Evolutionary conservation across 1,140 invertebrate species (phyloP).

Genomic region (Pinna nobilis): DNA sequence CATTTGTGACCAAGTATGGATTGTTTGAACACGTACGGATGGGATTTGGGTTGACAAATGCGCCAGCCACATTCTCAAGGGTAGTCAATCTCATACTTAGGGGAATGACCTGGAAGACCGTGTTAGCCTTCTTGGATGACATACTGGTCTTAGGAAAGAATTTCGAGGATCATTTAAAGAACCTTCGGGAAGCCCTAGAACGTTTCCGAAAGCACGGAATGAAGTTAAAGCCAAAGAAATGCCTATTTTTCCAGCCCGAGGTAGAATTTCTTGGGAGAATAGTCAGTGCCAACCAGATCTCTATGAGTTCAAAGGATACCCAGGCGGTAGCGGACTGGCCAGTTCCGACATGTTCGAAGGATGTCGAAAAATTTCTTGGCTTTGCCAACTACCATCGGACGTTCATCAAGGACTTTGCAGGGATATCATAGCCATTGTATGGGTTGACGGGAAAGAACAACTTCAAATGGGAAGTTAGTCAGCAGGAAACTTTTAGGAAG

Average conservation of each 20-base stretch:
- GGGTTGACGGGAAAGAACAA: conserved; percentile 24
- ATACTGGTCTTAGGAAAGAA: conserved; percentile 24
- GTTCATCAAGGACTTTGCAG: conserved; percentile 10
- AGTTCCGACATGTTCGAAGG: background rate
- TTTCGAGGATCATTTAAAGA: conserved; percentile 24
- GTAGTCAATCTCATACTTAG: conserved; percentile 79
- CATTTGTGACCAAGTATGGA: conserved; percentile 40
- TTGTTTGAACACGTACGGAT: conserved; percentile 39
- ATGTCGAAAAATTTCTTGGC: conserved; percentile 32
- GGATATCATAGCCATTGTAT: conserved; percentile 11
- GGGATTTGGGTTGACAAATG: conserved; percentile 48
- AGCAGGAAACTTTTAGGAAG: conserved; percentile 20
- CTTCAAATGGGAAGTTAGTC: conserved; percentile 11
- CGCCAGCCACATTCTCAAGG: conserved; percentile 85
- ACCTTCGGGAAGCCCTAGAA: conserved; percentile 12
- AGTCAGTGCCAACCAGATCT: conserved; percentile 12
- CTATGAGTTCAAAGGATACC: conserved; percentile 2
- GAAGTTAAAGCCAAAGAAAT: conserved; percentile 28
- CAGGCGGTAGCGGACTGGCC: conserved; percentile 17
- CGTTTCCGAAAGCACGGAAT: conserved; percentile 25
- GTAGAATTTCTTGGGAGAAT: conserved; percentile 23
- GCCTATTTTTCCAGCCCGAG: conserved; percentile 22
- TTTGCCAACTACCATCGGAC: conserved; percentile 22
- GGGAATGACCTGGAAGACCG: conserved; percentile 33
- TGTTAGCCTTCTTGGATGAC: conserved; percentile 24